Evolutionary conservation across 2,113 vertebrate species (phyloP).

Genomic region (Platysteira castanea): DNA sequence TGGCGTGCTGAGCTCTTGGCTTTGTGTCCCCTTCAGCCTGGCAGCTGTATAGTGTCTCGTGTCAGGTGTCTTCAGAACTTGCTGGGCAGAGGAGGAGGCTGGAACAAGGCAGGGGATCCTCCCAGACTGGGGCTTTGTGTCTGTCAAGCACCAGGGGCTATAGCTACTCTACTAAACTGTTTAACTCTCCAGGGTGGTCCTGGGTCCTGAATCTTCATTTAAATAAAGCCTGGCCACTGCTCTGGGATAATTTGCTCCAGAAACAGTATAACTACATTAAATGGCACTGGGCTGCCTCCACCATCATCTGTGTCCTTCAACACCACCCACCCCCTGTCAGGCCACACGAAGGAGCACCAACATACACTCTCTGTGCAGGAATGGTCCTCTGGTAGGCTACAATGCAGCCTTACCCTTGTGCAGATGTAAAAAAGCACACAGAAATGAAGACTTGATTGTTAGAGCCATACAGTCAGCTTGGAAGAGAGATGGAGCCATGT

Average conservation of each 20-base stretch:
- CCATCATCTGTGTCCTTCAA: background rate
- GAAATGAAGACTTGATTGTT: background rate
- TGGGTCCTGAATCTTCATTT: background rate
- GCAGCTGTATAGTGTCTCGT: background rate
- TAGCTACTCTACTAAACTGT: background rate
- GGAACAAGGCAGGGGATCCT: background rate
- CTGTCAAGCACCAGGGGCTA: background rate
- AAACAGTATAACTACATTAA: background rate
- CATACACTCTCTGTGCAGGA: background rate
- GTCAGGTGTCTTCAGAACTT: background rate
- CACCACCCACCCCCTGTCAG: fast-evolving
- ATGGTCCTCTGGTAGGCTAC: background rate
- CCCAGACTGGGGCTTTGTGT: background rate
- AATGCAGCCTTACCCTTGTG: background rate
- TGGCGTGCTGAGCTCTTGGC: fast-evolving
- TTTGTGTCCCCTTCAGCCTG: background rate
- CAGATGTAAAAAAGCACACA: background rate
- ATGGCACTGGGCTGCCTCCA: background rate
- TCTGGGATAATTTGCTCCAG: background rate
- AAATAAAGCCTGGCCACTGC: background rate
- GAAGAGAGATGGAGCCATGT: background rate
- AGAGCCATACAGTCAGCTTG: background rate
- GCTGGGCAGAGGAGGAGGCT: background rate
- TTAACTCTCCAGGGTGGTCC: background rate
- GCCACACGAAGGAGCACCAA: fast-evolving